phyloP scores from a whole-genome alignment of 2,797 vertebrate genomes.

The Falco cherrug region DNA sequence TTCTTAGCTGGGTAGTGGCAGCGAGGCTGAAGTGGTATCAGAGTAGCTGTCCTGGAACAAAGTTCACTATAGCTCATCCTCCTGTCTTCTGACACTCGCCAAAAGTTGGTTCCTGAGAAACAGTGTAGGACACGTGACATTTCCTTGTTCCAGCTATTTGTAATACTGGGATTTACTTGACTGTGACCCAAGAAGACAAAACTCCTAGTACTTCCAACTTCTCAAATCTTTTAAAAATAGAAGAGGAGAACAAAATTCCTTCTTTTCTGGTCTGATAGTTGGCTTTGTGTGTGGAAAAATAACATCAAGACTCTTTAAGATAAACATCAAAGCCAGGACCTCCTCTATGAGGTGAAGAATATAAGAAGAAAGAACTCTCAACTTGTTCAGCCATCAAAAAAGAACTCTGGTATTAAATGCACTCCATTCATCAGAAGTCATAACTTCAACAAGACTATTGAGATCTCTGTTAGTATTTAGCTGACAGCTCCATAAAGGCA shows the following conservation, averaged over 20 bases:
- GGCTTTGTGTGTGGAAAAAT: neutral
- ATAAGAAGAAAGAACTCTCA: neutral
- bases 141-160: neutral
- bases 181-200: neutral
- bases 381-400: neutral
- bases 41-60: neutral
- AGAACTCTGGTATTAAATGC: neutral
- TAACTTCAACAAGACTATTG: neutral
- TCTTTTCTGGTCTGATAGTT: neutral
- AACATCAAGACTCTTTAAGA: neutral
- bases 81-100: neutral
- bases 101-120: neutral
- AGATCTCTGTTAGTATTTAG: neutral
- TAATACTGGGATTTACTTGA: neutral
- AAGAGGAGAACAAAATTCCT: neutral
- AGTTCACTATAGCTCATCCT: neutral
- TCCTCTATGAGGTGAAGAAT: neutral
- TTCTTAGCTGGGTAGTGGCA: neutral
- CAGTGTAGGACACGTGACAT: rapidly evolving
- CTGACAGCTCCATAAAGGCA: neutral
- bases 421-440: neutral
- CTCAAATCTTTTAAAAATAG: neutral
- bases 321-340: neutral
- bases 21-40: neutral
- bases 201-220: neutral